Percentiles rank a stretch among this genome's conserved stretches.
Conservation (phyloP, 2,113 vertebrate genomes). For the Trogon surrucura region DNA sequence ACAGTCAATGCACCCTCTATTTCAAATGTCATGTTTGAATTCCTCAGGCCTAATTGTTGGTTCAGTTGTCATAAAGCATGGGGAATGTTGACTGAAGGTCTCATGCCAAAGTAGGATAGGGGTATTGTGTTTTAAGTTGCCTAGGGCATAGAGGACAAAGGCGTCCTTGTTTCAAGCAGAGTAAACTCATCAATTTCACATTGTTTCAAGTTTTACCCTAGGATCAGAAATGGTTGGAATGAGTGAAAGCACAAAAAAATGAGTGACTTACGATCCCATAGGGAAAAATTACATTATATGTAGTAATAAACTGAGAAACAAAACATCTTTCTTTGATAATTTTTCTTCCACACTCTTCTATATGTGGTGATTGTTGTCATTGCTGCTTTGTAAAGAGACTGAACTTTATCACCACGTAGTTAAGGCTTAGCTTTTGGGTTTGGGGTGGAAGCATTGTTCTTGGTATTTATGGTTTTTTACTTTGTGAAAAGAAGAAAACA, state of each 20-base stretch:
- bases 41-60: conserved; percentile 39
- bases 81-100: conserved; percentile 44
- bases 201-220: conserved; percentile 34
- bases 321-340: not conserved
- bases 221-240: not conserved
- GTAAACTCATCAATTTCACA: conserved; percentile 26
- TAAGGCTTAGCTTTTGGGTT: not conserved
- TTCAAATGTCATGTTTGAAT: conserved; percentile 59
- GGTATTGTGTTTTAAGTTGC: conserved; percentile 18
- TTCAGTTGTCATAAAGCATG: conserved; percentile 40
- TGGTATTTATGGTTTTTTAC: not conserved
- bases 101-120: conserved; percentile 31
- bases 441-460: not conserved
- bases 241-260: not conserved
- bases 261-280: not conserved
- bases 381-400: not conserved
- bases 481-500: conserved; percentile 14
- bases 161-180: conserved; percentile 45
- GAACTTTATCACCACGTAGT: not conserved
- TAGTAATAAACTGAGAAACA: not conserved
- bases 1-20: conserved; percentile 15
- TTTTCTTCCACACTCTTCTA: conserved; percentile 3
- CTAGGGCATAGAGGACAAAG: conserved; percentile 1
- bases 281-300: not conserved
- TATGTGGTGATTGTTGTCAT: not conserved